phyloP scores from a whole-genome alignment of 1,140 invertebrate species.

The Nebria ingens region DNA sequence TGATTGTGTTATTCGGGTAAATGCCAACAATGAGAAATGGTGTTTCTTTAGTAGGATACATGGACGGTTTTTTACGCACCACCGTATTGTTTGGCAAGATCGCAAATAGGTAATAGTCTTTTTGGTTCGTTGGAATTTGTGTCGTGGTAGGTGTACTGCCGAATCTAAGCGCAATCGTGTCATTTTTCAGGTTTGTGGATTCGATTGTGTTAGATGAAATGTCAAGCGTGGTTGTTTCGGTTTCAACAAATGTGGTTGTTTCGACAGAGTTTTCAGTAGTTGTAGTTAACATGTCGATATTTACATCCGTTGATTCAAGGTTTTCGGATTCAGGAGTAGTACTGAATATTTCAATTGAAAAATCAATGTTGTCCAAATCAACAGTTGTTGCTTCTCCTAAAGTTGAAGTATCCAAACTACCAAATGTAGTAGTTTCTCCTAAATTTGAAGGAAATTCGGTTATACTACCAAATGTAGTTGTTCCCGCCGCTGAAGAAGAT shows the following conservation, averaged over 20 bases:
- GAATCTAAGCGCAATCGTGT: slow-evolving; percentile 14
- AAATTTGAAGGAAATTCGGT: background rate
- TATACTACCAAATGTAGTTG: no score
- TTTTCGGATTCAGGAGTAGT: no score
- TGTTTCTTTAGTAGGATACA: slow-evolving; percentile 52
- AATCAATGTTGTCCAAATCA: no score
- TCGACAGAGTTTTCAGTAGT: background rate
- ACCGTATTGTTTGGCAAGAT: slow-evolving; percentile 64
- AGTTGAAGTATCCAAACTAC: no score
- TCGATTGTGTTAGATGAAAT: slow-evolving; percentile 27
- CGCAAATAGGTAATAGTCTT: slow-evolving; percentile 59
- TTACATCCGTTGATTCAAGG: background rate
- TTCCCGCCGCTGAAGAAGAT: slow-evolving; percentile 14
- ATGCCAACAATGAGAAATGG: slow-evolving; percentile 60
- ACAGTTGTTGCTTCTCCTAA: no score
- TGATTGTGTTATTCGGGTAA: slow-evolving; percentile 58
- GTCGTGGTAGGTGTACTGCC: slow-evolving; percentile 28
- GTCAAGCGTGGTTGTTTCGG: slow-evolving; percentile 26
- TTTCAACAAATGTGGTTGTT: slow-evolving; percentile 19
- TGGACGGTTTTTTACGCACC: slow-evolving; percentile 57
- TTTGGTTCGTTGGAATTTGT: slow-evolving; percentile 20
- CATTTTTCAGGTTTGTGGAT: slow-evolving; percentile 15
- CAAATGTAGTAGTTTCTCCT: no score
- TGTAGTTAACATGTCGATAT: slow-evolving; percentile 12
- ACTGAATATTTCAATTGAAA: no score